A percentile compares a stretch with the other conserved stretches of the same genome.
phyloP scores from a whole-genome alignment of 2,797 vertebrate genomes.

The Heterohyrax brucei region DNA sequence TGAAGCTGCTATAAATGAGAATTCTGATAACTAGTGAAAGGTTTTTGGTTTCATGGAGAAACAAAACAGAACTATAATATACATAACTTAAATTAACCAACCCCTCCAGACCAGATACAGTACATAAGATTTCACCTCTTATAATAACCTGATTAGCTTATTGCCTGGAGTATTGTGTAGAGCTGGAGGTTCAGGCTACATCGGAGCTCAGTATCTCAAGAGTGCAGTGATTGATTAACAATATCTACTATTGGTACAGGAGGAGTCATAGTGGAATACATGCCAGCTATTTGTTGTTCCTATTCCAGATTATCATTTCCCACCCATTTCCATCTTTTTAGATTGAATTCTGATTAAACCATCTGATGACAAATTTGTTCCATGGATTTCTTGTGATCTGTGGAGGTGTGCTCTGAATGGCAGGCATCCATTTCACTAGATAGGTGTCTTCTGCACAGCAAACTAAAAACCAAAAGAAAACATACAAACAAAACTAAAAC shows the following conservation, averaged over 20 bases:
- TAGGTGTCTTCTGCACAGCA: not conserved
- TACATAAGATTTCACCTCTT: slow-evolving; percentile 12
- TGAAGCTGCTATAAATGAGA: slow-evolving; percentile 33
- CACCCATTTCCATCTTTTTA: not conserved
- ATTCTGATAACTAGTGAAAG: slow-evolving; percentile 17
- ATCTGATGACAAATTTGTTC: not conserved
- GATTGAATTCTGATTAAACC: not conserved
- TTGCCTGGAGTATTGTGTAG: not conserved
- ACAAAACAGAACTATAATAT: not conserved
- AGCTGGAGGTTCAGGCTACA: not conserved
- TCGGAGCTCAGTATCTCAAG: not conserved
- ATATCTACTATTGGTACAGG: not conserved
- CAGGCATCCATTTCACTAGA: not conserved
- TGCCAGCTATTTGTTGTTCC: not conserved
- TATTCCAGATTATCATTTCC: not conserved
- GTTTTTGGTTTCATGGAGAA: slow-evolving; percentile 38
- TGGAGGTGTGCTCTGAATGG: not conserved
- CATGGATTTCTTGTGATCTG: not conserved
- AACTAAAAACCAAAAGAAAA: not conserved
- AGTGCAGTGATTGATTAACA: not conserved
- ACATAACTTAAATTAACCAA: not conserved
- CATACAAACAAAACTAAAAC: not conserved
- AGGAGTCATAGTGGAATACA: not conserved
- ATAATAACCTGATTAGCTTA: not conserved
- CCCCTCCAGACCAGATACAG: not conserved